These are phyloP conservation scores for Ptilodon capucinus DNA, from an alignment of 2,888 invertebrate genomes.

Conservation along the genomic window DNA sequence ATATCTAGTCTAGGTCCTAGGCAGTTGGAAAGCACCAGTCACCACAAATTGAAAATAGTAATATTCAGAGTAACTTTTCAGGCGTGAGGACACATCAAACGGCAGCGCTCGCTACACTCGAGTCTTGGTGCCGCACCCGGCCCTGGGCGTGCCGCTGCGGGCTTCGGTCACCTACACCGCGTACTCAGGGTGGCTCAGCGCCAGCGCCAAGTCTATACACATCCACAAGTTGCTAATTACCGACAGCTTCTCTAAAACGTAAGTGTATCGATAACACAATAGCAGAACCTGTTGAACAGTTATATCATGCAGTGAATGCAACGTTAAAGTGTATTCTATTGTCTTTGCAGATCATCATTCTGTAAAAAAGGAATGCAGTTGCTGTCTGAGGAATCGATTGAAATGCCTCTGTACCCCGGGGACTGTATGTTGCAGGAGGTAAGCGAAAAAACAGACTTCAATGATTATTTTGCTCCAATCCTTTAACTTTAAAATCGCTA, in stretches of 20 bases:
- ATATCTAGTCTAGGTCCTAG: too few relatives aligned
- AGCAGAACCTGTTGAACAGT: too few relatives aligned
- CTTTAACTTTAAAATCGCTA: neutral
- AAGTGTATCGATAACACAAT: constrained; percentile 22
- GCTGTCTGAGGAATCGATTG: constrained; percentile 87
- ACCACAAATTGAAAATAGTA: too few relatives aligned
- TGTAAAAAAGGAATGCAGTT: constrained; percentile 90
- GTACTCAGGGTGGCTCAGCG: constrained; percentile 95
- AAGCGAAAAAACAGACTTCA: neutral
- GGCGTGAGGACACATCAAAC: constrained; percentile 89
- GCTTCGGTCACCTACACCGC: constrained; percentile 92
- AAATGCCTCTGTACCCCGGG: constrained; percentile 88
- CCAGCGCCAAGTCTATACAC: constrained; percentile 90
- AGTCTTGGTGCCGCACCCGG: constrained; percentile 95
- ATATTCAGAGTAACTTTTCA: constrained; percentile 57
- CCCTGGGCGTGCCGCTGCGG: constrained; percentile 87
- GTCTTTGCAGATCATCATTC: constrained; percentile 85
- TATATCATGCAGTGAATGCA: too few relatives aligned
- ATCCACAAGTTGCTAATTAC: constrained; percentile 92
- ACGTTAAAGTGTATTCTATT: too few relatives aligned
- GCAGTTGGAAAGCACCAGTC: too few relatives aligned
- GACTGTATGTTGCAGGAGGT: constrained; percentile 88
- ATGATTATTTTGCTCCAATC: neutral
- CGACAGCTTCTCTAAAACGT: constrained; percentile 93
- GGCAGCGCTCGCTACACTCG: constrained; percentile 89